Percentiles rank a stretch among this genome's conserved stretches.
Evolutionary conservation across 1,140 invertebrate genomes (phyloP).

Genomic region (Atta colombica): DNA sequence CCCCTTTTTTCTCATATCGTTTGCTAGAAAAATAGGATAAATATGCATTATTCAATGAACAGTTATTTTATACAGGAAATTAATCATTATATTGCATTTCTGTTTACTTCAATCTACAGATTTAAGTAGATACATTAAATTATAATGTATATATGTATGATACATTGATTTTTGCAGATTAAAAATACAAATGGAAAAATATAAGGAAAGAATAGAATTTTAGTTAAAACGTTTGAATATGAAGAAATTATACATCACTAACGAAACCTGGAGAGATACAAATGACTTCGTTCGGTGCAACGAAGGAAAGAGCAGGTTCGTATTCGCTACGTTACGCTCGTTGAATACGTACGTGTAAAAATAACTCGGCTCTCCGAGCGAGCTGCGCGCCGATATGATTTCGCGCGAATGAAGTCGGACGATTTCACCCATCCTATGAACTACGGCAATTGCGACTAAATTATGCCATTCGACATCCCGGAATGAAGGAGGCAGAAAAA

Average conservation of each 20-base stretch:
- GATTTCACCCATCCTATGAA: constrained; percentile 53
- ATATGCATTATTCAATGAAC: background rate
- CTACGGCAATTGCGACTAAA: constrained; percentile 60
- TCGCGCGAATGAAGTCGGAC: constrained; percentile 7
- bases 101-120: background rate
- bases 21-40: background rate
- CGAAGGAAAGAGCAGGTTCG: background rate
- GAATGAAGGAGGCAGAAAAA: constrained; percentile 55
- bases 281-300: background rate
- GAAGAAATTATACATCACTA: background rate
- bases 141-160: no score
- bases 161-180: background rate
- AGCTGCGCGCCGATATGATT: constrained; percentile 25
- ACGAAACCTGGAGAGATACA: background rate
- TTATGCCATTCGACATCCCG: constrained; percentile 59
- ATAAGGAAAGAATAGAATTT: background rate
- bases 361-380: background rate
- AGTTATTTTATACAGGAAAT: background rate
- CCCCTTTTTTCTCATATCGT: background rate
- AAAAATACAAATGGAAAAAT: background rate
- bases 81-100: constrained; percentile 5
- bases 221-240: background rate
- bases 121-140: background rate
- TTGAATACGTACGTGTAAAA: constrained; percentile 44
- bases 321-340: background rate